Base-by-base conservation (phyloP, 1,140 invertebrate genomes). In the Caenorhabditis briggsae region DNA sequence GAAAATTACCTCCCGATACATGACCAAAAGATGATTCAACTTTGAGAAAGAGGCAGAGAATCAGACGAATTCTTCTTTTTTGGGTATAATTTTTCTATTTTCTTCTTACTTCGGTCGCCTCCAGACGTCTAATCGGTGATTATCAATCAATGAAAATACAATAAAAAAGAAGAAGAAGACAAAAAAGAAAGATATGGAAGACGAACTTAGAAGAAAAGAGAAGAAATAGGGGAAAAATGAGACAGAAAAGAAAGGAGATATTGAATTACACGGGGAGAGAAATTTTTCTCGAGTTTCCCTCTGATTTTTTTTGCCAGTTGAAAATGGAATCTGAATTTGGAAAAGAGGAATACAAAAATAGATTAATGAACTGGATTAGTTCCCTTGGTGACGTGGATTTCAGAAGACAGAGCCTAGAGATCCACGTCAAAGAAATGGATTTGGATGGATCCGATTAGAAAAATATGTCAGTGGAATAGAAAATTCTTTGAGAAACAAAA, bases 1-100 rank as follows among this genome's bases (percentile, higher is more conserved):
- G 64, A 70, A 61, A 70, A 70, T 70, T 41, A 70, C 64, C 64
- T 16, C 33, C 3, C 64, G 16, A 43, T 2, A 18, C 16, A 59
- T 33, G 33, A 16, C 16, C 8, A 16, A 70, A 46, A 70, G 16
- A 70, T n/a, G 5, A n/a, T 43, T 18, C 0, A 70, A 70, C 1
- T 70, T 70, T 11, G 18, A 46, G 64, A 70, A 23, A 64, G 3
- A 33, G 33, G 23, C 20, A 64, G 64, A 70, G 11, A 16, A 12
- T 14, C 59, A 23, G 20, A 61, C 20, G 23, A 61, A 61, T 20
- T 61, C 9, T 25, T 61, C 59, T 46, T 70, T 65, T 70, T 70
- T 70, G 41, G 33, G 64, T 46, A 43, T 70, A 43, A 70, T 43
- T 70, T 70, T 70, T 18, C n/a, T 70, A 33, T 46, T 70, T 61